Evolutionary conservation across 1,140 invertebrate species (phyloP).

Genomic region (Drosophila teissieri): DNA sequence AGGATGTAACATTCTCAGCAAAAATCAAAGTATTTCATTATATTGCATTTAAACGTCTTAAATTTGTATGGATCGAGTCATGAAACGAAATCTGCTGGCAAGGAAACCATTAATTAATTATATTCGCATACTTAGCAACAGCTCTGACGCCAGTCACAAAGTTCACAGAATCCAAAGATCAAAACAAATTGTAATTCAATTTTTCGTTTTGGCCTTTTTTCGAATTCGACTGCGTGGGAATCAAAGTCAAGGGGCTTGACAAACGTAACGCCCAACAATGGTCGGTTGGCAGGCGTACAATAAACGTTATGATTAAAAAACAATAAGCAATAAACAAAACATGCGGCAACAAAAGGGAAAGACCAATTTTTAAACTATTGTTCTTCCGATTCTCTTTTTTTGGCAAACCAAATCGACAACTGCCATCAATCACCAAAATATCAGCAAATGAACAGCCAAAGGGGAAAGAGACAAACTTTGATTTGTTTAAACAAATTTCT

Average conservation of each 20-base stretch:
- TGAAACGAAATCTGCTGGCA: background rate
- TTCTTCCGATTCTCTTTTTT: conserved; percentile 19
- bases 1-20: no score
- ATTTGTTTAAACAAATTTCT: conserved; percentile 74
- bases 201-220: conserved; percentile 7
- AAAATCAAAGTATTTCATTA: no score
- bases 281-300: conserved; percentile 54
- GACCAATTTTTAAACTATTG: conserved; percentile 20
- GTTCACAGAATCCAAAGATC: conserved; percentile 33
- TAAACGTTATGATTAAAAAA: conserved; percentile 80
- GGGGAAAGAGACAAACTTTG: conserved; percentile 41
- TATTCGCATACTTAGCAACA: conserved; percentile 7
- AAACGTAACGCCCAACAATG: conserved; percentile 39
- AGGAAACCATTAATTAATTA: conserved; percentile 5
- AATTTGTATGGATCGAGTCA: no score
- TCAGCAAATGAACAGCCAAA: conserved; percentile 9
- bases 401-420: conserved; percentile 41
- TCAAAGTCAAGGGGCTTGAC: conserved; percentile 43
- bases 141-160: conserved; percentile 46
- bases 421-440: conserved; percentile 64
- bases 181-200: conserved; percentile 35
- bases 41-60: no score
- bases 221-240: conserved; percentile 62
- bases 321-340: conserved; percentile 78
- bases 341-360: conserved; percentile 20